Evolutionary conservation across 2,113 vertebrate genomes (phyloP).

Genomic region (Pardalotus punctatus): DNA sequence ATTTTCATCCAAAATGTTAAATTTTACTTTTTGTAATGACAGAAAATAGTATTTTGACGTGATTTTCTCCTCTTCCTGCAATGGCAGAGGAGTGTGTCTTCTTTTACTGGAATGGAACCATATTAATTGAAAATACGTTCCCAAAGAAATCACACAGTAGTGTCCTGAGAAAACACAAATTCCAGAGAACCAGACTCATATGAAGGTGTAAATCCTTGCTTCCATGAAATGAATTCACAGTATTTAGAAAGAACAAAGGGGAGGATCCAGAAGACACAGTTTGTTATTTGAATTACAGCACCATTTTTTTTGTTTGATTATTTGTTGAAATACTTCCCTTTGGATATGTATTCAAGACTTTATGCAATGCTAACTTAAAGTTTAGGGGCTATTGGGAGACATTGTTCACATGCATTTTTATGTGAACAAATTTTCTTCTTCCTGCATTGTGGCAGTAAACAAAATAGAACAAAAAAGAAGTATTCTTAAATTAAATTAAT

Average conservation of each 20-base stretch:
- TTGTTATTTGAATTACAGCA: background rate
- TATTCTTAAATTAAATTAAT: background rate
- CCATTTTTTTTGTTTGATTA: background rate
- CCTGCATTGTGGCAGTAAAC: background rate
- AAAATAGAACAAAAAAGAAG: background rate
- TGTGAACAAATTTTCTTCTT: background rate
- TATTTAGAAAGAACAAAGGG: background rate
- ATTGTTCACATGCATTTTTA: background rate
- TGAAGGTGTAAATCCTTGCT: background rate
- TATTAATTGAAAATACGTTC: background rate
- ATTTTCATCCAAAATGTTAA: constrained; percentile 34
- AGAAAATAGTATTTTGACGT: background rate
- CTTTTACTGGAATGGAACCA: background rate
- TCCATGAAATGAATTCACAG: background rate
- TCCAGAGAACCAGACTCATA: background rate
- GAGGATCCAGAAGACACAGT: background rate
- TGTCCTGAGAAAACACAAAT: background rate
- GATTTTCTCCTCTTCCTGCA: background rate
- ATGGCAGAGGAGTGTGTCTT: background rate
- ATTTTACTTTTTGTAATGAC: background rate
- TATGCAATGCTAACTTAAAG: background rate
- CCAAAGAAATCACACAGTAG: background rate
- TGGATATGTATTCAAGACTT: background rate
- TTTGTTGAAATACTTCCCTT: background rate
- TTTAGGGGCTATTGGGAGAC: background rate